Evolutionary conservation across 2,888 invertebrate genomes (phyloP), one percentile per base, ranked within the genome.

Genomic region (Plusia festucae): DNA sequence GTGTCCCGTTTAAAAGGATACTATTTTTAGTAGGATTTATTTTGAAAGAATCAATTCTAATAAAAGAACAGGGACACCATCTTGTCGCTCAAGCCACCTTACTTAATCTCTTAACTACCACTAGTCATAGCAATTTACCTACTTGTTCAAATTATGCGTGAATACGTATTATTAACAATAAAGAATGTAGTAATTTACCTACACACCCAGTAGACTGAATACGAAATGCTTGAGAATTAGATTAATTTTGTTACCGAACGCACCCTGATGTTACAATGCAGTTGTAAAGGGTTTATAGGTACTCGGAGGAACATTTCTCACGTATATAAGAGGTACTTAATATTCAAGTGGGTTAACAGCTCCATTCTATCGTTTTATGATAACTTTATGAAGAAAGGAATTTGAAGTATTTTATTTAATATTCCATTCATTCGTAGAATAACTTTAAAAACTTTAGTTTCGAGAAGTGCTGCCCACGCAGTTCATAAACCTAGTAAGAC

Each of bases 101-200:
- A 27, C 60, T 51, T 53, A 56, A 60, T 44, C 54, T 34, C 53
- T 30, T 56, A 30, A 51, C 20, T 64, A 51, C 54, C 30, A 49
- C 34, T 79, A 54, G 57, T 59, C 57, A 58, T 68, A 70, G 68
- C 68, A 32, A 78, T 73, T 76, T 81, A 44, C 57, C 71, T 60
- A 70, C 71, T 73, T 68, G 60, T 61, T 54, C 46, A 81, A 74
- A 81, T 76, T 76, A 78, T 52, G 73, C 82, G 70, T 76, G 64
- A 78, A 82, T 67, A 59, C 52, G 22, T 68, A 68, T 71, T 68
- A 62, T 69, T 70, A 69, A 76, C 65, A 70, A 78, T 73, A 76
- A 70, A 69, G 65, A 68, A 65, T 69, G 82, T 65, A 82, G 82
- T 78, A 81, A 66, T 82, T 81, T 77, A 81, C 80, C 80, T 81